Percentiles rank a stretch among this genome's conserved stretches.
These are phyloP conservation scores for Leptinotarsa rubiginosa DNA, from an alignment of 2,888 invertebrate species.

Conservation along the genomic window DNA sequence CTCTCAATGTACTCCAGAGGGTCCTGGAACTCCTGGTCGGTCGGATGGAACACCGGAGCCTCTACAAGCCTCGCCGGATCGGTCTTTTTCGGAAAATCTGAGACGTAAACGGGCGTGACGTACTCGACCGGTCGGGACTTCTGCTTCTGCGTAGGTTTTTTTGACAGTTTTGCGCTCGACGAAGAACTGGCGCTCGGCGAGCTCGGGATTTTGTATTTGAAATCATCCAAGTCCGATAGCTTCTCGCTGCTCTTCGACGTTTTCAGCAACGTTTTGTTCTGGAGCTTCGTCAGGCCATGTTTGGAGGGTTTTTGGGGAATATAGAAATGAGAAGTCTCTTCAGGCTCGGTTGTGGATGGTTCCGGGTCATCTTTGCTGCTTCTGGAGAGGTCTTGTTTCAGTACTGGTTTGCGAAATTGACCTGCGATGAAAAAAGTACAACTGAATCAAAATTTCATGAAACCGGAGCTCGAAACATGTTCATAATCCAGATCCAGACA, in stretches of 20 bases:
- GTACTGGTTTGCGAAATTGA: slow-evolving; percentile 58
- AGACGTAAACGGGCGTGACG: slow-evolving; percentile 61
- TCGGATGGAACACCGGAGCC: slow-evolving; percentile 84
- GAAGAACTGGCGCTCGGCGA: slow-evolving; percentile 65
- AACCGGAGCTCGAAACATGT: background rate
- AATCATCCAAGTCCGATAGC: slow-evolving; percentile 51
- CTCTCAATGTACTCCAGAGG: slow-evolving; percentile 87
- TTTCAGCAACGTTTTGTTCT: slow-evolving; percentile 40
- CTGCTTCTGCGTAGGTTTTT: slow-evolving; percentile 56
- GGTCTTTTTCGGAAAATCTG: slow-evolving; percentile 66
- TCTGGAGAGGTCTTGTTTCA: slow-evolving; percentile 51
- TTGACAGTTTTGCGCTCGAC: slow-evolving; percentile 63
- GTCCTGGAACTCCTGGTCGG: slow-evolving; percentile 87
- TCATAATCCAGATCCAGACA: background rate
- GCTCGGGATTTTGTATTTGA: slow-evolving; percentile 64
- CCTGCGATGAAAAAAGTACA: slow-evolving; percentile 40
- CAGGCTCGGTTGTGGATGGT: slow-evolving; percentile 35
- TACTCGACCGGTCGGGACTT: slow-evolving; percentile 54
- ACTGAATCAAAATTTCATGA: background rate
- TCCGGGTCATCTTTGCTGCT: slow-evolving; percentile 44
- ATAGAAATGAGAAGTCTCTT: slow-evolving; percentile 49
- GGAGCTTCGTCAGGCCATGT: slow-evolving; percentile 36
- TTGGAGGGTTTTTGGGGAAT: slow-evolving; percentile 52
- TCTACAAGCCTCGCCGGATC: slow-evolving; percentile 73
- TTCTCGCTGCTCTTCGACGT: slow-evolving; percentile 34